Evolutionary conservation across 2,888 invertebrate species (phyloP).

Genomic region (Hydrotaea cyrtoneurina): DNA sequence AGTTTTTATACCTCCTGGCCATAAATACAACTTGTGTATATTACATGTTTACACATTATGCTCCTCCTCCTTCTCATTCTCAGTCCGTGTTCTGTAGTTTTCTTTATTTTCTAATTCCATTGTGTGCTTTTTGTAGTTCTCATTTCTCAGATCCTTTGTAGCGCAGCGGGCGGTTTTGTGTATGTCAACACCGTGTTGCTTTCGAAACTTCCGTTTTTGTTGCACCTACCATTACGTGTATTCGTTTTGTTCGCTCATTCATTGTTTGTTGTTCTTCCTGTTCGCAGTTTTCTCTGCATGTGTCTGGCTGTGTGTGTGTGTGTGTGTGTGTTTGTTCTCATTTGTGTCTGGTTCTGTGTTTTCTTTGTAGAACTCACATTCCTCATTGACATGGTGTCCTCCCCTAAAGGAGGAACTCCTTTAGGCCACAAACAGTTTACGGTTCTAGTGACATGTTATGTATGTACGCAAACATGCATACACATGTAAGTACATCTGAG

Average conservation of each 20-base stretch:
- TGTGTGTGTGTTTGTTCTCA: not conserved
- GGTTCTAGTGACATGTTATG: constrained; percentile 31
- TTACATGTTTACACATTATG: too few species aligned
- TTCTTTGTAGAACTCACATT: not conserved
- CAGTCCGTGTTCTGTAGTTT: too few species aligned
- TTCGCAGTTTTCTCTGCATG: not conserved
- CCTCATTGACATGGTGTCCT: constrained; percentile 29
- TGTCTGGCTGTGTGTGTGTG: not conserved
- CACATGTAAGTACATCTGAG: not conserved
- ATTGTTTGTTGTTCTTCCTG: not conserved
- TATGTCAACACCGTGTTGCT: constrained; percentile 45
- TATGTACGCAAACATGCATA: not conserved
- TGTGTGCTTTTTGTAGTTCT: not conserved
- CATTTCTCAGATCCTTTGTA: constrained; percentile 11
- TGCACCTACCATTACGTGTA: constrained; percentile 4
- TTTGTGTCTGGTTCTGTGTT: constrained; percentile 21
- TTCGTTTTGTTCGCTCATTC: not conserved
- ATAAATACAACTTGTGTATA: too few species aligned
- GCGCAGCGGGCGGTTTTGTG: not conserved
- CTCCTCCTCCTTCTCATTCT: too few species aligned
- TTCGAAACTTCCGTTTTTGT: constrained; percentile 39
- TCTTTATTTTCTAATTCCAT: not conserved
- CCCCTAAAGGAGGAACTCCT: constrained; percentile 41
- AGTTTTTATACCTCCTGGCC: too few species aligned
- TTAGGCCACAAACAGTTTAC: constrained; percentile 54